A percentile compares a stretch with the other conserved stretches of the same genome.
Evolutionary conservation across 2,797 vertebrate genomes (phyloP).

Genomic region (Danio albolineatus): DNA sequence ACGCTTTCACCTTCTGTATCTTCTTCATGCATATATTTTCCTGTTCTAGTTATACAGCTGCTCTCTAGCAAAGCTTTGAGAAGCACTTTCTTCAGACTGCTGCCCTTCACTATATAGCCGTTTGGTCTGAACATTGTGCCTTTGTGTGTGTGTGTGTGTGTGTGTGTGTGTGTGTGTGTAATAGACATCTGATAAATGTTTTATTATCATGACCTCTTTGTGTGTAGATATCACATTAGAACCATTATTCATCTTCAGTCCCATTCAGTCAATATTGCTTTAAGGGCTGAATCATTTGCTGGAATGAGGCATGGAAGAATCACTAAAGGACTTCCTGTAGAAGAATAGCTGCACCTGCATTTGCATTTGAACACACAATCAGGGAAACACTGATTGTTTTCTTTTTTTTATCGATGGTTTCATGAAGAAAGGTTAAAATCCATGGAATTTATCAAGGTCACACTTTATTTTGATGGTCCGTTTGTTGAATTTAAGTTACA

Average conservation of each 20-base stretch:
- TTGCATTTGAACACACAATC: not conserved
- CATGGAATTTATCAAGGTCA: too few species aligned
- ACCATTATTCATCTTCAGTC: slow-evolving; percentile 59
- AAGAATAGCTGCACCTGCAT: not conserved
- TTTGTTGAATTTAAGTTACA: too few species aligned
- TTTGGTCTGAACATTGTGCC: slow-evolving; percentile 44
- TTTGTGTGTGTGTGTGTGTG: slow-evolving; percentile 15
- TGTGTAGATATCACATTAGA: slow-evolving; percentile 56
- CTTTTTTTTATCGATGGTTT: too few species aligned
- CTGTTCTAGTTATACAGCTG: not conserved
- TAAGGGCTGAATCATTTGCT: slow-evolving; percentile 57
- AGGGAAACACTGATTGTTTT: too few species aligned
- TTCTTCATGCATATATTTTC: slow-evolving; percentile 1
- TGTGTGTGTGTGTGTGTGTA: slow-evolving; percentile 41
- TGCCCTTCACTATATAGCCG: slow-evolving; percentile 44
- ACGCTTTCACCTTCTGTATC: slow-evolving; percentile 3
- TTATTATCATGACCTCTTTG: slow-evolving; percentile 60
- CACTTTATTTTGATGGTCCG: too few species aligned
- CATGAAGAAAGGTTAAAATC: too few species aligned
- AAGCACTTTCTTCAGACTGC: slow-evolving; percentile 29
- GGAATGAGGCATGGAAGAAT: slow-evolving; percentile 4
- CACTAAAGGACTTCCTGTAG: not conserved
- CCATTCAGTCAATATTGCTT: slow-evolving; percentile 62
- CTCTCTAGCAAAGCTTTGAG: slow-evolving; percentile 20
- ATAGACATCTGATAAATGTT: slow-evolving; percentile 61